These are phyloP conservation scores for Pelobates cultripes DNA, from an alignment of 2,797 vertebrate genomes.

Conservation along the genomic window DNA sequence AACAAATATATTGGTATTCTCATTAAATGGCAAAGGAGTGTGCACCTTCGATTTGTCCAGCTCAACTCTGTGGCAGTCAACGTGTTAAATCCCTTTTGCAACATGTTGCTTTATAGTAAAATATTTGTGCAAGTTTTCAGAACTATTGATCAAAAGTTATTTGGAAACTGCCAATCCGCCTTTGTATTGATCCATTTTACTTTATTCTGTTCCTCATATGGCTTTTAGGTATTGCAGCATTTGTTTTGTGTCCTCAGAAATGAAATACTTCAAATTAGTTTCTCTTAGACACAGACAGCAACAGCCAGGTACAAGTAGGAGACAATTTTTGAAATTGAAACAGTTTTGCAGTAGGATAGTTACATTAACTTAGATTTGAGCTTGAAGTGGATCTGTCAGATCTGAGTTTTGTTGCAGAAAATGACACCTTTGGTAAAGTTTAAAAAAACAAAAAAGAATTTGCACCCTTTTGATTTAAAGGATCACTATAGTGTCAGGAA, in stretches of 20 bases:
- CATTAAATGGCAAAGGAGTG: not conserved
- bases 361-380: too few relatives aligned
- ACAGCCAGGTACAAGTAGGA: not conserved
- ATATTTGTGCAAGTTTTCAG: not conserved
- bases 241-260: slow-evolving; percentile 11
- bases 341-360: too few relatives aligned
- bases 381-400: too few relatives aligned
- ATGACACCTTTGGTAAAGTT: too few relatives aligned
- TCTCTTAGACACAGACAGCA: not conserved
- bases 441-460: too few relatives aligned
- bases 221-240: slow-evolving; percentile 1
- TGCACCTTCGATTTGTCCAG: not conserved
- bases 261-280: slow-evolving; percentile 17
- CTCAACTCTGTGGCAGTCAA: not conserved
- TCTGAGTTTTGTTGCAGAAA: too few relatives aligned
- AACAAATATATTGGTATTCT: not conserved
- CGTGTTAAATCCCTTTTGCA: not conserved
- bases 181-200: slow-evolving; percentile 20
- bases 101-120: not conserved
- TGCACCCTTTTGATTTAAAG: too few relatives aligned
- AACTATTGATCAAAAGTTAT: slow-evolving; percentile 20
- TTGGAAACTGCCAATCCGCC: slow-evolving; percentile 1
- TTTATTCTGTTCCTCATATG: not conserved
- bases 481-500: too few relatives aligned
- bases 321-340: not conserved